These are phyloP conservation scores for Liposcelis brunnea DNA, from an alignment of 2,888 invertebrate genomes.

Conservation along the genomic window DNA sequence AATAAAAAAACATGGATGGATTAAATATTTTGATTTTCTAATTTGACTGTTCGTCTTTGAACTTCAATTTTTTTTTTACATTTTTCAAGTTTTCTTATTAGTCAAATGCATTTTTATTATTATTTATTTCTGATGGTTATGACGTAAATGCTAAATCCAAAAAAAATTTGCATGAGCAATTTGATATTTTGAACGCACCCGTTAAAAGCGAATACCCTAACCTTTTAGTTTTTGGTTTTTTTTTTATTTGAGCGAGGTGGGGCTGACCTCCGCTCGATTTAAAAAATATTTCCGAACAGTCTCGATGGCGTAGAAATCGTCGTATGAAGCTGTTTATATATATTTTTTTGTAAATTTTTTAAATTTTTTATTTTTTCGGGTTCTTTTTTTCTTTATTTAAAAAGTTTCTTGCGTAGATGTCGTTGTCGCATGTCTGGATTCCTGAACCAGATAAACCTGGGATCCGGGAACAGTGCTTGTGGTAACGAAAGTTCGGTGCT, in stretches of 20 bases:
- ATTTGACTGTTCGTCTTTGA: no score
- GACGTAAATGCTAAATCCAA: no score
- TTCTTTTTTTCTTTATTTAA: neutral
- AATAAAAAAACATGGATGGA: no score
- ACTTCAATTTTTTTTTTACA: no score
- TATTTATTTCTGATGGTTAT: no score
- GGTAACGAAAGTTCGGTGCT: slow-evolving; percentile 95
- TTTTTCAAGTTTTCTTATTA: no score
- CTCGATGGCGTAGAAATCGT: neutral
- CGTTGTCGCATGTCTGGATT: slow-evolving; percentile 41
- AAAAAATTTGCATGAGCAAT: no score
- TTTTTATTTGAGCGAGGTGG: neutral
- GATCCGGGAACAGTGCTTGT: slow-evolving; percentile 83
- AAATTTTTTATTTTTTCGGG: neutral
- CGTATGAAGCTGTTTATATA: neutral
- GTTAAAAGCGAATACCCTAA: no score
- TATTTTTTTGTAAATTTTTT: neutral
- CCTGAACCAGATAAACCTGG: slow-evolving; percentile 79
- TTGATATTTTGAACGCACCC: no score
- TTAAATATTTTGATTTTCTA: no score
- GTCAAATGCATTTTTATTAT: no score
- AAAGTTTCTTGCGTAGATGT: slow-evolving; percentile 12
- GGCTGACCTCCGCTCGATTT: neutral
- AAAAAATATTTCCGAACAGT: neutral
- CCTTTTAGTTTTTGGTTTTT: no score